Conservation (phyloP, 2,888 invertebrate genomes). For the Netelia fuscicornis region DNA sequence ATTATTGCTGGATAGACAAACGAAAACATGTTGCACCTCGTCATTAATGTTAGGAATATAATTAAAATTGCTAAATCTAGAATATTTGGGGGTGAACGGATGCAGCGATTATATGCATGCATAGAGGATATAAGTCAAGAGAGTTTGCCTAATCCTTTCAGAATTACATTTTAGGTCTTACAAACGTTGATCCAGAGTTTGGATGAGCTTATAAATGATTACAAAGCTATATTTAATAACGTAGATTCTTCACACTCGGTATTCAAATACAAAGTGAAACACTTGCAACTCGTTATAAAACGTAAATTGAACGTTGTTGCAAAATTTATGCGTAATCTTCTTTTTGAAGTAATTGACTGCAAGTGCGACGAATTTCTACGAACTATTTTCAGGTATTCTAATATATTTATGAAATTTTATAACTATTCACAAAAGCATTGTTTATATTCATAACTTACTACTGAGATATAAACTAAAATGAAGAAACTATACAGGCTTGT, state of each 20-base stretch:
- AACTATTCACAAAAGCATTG: background rate
- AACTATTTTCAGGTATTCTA: constrained; percentile 75
- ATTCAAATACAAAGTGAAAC: constrained; percentile 75
- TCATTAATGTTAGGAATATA: too few relatives aligned
- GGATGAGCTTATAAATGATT: constrained; percentile 69
- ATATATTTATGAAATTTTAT: background rate
- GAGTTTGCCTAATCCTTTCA: constrained; percentile 4
- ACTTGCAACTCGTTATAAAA: constrained; percentile 71
- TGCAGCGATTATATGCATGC: background rate
- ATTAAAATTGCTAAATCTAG: too few relatives aligned
- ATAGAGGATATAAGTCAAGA: background rate
- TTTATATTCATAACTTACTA: background rate
- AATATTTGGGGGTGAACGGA: too few relatives aligned
- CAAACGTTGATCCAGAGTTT: constrained; percentile 68
- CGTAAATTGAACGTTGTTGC: constrained; percentile 74
- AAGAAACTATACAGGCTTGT: constrained; percentile 86
- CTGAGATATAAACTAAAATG: background rate
- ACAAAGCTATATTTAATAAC: constrained; percentile 66
- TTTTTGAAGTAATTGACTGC: constrained; percentile 74
- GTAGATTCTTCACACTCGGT: constrained; percentile 70
- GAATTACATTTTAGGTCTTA: constrained; percentile 61
- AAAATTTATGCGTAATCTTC: constrained; percentile 73
- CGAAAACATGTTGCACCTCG: too few relatives aligned
- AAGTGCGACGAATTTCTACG: constrained; percentile 73
- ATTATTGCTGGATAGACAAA: too few relatives aligned